Conservation (phyloP, 1,140 invertebrate species). For the Babylonia areolata region DNA sequence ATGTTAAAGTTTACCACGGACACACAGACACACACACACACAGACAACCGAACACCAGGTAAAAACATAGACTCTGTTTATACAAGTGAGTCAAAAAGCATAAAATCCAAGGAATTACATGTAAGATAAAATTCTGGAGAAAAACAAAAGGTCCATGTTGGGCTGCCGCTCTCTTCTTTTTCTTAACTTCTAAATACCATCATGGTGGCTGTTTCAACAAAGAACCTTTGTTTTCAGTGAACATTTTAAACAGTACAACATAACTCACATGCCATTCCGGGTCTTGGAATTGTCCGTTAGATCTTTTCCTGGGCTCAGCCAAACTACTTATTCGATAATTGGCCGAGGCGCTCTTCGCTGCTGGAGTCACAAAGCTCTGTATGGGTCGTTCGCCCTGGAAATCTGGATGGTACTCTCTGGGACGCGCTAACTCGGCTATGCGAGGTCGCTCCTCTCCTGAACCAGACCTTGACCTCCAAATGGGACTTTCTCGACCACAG, state of each 20-base stretch:
- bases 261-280: conserved; percentile 66
- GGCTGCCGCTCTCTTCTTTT: too few species aligned
- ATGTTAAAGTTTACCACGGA: too few species aligned
- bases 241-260: background rate
- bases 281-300: conserved; percentile 64
- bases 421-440: conserved; percentile 54
- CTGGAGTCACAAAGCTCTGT: conserved; percentile 52
- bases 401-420: conserved; percentile 55
- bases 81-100: too few species aligned
- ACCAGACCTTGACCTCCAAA: conserved; percentile 55
- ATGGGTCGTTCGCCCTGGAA: conserved; percentile 58
- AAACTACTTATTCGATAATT: conserved; percentile 55
- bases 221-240: background rate
- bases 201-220: conserved; percentile 4
- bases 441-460: conserved; percentile 51
- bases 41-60: too few species aligned
- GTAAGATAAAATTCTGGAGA: too few species aligned
- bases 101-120: too few species aligned
- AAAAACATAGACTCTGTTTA: too few species aligned
- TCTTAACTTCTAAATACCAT: too few species aligned
- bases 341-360: conserved; percentile 53
- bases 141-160: too few species aligned
- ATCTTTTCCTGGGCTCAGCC: conserved; percentile 61
- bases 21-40: background rate
- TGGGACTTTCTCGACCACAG: conserved; percentile 65